Evolutionary conservation across 2,113 vertebrate genomes (phyloP).

Genomic region (Cephalophus harveyi): DNA sequence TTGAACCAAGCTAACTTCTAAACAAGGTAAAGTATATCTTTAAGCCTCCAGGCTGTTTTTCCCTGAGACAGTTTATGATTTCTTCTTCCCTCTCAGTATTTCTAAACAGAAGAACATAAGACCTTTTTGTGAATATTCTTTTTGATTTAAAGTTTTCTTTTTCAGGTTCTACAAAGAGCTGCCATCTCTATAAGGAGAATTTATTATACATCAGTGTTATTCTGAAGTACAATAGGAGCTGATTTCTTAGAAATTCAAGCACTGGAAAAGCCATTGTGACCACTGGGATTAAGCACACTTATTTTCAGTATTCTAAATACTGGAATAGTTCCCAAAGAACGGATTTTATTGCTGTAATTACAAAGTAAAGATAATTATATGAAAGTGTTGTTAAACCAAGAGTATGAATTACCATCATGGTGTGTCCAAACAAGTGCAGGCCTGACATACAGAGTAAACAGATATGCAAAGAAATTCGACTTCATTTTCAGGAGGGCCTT

Average conservation of each 20-base stretch:
- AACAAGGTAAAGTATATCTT: neutral
- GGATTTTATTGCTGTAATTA: slow-evolving; percentile 66
- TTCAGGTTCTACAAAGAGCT: slow-evolving; percentile 49
- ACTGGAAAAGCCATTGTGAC: slow-evolving; percentile 51
- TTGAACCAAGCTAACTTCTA: neutral
- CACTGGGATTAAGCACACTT: slow-evolving; percentile 45
- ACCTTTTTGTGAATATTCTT: slow-evolving; percentile 46
- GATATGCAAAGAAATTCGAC: neutral
- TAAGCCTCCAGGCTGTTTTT: neutral
- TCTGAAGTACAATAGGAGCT: slow-evolving; percentile 60
- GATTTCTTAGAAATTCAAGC: slow-evolving; percentile 67
- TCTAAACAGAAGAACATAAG: slow-evolving; percentile 44
- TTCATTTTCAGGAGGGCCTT: neutral
- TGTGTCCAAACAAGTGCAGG: slow-evolving; percentile 59
- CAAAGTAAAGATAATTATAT: slow-evolving; percentile 69
- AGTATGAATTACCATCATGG: slow-evolving; percentile 53
- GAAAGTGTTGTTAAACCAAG: slow-evolving; percentile 61
- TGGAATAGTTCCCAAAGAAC: slow-evolving; percentile 63
- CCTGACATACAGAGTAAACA: slow-evolving; percentile 34
- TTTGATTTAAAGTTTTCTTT: slow-evolving; percentile 51
- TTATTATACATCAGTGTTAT: slow-evolving; percentile 63
- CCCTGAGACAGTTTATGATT: neutral
- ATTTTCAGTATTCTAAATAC: slow-evolving; percentile 58
- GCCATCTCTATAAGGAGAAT: slow-evolving; percentile 24
- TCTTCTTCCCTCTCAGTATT: slow-evolving; percentile 1